Evolutionary conservation across 2,888 invertebrate species (phyloP).

Genomic region (Chloroclysta siterata): DNA sequence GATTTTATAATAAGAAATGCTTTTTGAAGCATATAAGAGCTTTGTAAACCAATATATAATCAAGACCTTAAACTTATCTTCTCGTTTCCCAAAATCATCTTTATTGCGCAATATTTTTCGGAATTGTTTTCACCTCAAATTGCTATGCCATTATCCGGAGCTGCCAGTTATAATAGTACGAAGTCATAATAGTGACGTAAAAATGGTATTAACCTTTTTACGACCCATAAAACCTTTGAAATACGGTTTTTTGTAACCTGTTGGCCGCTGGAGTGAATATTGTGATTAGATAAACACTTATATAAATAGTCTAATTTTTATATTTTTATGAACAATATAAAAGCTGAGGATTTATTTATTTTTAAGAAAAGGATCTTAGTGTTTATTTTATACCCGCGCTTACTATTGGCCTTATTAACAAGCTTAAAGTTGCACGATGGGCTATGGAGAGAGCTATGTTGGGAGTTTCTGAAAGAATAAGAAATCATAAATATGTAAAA

Average conservation of each 20-base stretch:
- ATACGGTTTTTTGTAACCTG: constrained; percentile 15
- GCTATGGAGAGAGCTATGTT: no score
- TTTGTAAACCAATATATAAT: no score
- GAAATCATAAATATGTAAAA: no score
- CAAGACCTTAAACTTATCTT: no score
- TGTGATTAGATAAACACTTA: constrained; percentile 13
- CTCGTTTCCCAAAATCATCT: no score
- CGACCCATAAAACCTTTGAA: constrained; percentile 26
- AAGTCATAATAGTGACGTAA: constrained; percentile 25
- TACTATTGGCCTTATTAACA: no score
- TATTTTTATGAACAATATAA: background rate
- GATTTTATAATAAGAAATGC: no score
- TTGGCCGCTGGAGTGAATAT: constrained; percentile 17
- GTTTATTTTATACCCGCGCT: no score
- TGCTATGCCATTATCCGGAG: background rate
- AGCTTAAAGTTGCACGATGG: no score
- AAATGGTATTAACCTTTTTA: constrained; percentile 35
- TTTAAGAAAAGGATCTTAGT: no score
- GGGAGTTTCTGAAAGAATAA: no score
- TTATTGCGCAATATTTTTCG: background rate
- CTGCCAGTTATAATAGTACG: background rate
- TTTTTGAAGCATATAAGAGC: no score
- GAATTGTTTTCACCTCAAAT: background rate
- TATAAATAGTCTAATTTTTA: background rate
- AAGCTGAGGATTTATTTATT: background rate